phyloP scores from a whole-genome alignment of 2,113 vertebrate species.

The Stegostoma tigrinum region DNA sequence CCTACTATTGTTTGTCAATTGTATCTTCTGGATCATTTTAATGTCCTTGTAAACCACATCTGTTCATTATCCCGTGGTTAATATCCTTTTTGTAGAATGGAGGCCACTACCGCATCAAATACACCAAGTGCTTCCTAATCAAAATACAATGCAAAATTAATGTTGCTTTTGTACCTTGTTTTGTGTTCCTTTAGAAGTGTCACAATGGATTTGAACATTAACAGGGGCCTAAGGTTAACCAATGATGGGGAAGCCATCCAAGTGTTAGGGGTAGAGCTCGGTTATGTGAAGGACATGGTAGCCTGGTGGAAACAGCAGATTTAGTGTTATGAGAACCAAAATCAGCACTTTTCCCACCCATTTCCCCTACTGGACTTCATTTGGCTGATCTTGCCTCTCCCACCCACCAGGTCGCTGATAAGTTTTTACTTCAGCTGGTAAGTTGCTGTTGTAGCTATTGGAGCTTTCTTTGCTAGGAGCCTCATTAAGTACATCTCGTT shows the following conservation, averaged over 20 bases:
- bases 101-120: background rate
- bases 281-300: too few species aligned
- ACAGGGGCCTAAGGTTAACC: background rate
- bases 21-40: background rate
- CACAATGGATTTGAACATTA: background rate
- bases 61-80: background rate
- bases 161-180: background rate
- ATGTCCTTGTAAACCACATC: background rate
- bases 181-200: background rate
- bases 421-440: background rate
- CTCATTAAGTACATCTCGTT: background rate
- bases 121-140: background rate
- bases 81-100: background rate
- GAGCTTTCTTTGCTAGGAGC: background rate
- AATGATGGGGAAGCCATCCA: background rate
- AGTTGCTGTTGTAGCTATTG: background rate
- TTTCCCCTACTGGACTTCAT: background rate
- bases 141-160: background rate
- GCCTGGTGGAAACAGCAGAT: background rate
- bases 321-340: background rate
- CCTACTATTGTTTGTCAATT: background rate
- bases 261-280: background rate
- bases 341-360: background rate
- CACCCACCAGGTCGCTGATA: background rate
- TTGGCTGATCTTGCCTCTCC: background rate